phyloP scores from a whole-genome alignment of 2,888 invertebrate genomes.

The Chymomyza fuscimana region DNA sequence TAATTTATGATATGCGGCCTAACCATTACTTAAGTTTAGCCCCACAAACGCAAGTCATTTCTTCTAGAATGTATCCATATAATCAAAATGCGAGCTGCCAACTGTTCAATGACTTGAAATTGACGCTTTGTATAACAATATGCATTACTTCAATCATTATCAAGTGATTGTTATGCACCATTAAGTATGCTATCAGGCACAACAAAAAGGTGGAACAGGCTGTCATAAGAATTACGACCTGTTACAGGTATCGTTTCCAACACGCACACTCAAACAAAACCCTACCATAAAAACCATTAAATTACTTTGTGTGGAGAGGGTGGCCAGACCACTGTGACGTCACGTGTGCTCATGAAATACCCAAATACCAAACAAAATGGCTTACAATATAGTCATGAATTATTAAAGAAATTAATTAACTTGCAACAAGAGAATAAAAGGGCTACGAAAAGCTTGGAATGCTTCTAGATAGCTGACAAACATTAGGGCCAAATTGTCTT shows the following conservation, averaged over 20 bases:
- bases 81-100: not conserved
- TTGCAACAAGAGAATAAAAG: constrained; percentile 18
- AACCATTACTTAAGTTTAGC: not conserved
- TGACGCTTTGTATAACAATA: not conserved
- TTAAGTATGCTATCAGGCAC: not conserved
- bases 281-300: not conserved
- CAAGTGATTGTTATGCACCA: not conserved
- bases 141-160: not conserved
- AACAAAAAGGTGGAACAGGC: not conserved
- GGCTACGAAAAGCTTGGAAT: not conserved
- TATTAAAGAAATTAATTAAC: constrained; percentile 57
- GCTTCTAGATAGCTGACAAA: not conserved
- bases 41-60: not conserved
- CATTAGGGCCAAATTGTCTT: not conserved
- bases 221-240: not conserved
- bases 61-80: not conserved
- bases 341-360: not conserved
- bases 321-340: not conserved
- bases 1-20: not conserved
- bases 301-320: not conserved
- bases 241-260: not conserved
- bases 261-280: not conserved
- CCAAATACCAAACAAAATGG: constrained; percentile 19
- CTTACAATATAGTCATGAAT: constrained; percentile 47
- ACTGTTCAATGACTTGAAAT: not conserved